These are phyloP conservation scores for Muntiacus muntjak DNA, from an alignment of 2,113 vertebrate species.

Conservation along the genomic window DNA sequence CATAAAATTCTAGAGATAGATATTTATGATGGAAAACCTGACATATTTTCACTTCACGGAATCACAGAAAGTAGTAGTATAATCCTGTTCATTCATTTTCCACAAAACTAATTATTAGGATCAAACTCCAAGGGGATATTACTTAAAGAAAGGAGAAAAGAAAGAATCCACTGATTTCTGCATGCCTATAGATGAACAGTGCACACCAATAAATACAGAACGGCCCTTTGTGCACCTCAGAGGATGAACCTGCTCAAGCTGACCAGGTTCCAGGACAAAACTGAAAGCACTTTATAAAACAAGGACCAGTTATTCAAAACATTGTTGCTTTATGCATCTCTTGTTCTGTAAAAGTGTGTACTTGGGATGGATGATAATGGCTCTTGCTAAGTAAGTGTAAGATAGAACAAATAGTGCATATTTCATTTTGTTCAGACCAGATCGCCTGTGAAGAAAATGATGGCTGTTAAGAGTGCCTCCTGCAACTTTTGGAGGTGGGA, in stretches of 20 bases:
- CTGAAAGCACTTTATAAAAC: conserved; percentile 9
- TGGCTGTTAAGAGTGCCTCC: conserved; percentile 30
- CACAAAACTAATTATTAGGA: conserved; percentile 29
- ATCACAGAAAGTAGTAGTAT: neutral
- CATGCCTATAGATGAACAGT: rapidly evolving
- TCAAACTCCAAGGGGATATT: conserved; percentile 2
- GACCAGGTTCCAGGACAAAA: neutral
- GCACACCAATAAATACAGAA: neutral
- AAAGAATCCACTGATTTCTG: neutral
- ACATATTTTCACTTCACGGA: neutral
- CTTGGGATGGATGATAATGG: neutral
- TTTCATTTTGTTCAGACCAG: conserved; percentile 6
- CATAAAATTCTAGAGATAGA: conserved; percentile 1
- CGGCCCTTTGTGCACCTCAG: neutral
- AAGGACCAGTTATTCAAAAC: neutral
- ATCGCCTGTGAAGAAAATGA: conserved; percentile 57
- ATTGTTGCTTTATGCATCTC: neutral
- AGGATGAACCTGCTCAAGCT: neutral
- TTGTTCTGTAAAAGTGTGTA: neutral
- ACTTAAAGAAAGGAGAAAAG: neutral
- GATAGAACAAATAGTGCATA: neutral
- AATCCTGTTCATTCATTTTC: neutral
- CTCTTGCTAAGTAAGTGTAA: conserved; percentile 34
- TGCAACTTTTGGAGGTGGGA: neutral
- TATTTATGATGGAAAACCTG: neutral